Percentiles rank a stretch among this genome's conserved stretches.
Evolutionary conservation across 2,797 vertebrate species (phyloP).

Genomic region (Characodon lateralis): DNA sequence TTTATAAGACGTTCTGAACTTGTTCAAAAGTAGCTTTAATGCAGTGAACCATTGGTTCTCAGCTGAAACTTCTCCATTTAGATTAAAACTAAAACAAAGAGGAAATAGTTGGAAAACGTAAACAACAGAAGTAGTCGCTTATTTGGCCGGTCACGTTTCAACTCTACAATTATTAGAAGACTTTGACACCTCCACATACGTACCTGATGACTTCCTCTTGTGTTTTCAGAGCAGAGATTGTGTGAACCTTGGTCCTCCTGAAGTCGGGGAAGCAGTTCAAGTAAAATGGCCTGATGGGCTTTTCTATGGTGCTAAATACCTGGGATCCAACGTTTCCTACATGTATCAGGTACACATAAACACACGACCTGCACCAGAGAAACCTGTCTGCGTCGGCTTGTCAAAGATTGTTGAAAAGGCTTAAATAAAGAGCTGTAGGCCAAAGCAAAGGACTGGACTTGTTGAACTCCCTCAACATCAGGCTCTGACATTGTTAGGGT

Average conservation of each 20-base stretch:
- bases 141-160: background rate
- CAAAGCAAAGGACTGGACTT: conserved; percentile 28
- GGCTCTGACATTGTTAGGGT: conserved; percentile 23
- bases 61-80: background rate
- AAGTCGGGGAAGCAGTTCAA: conserved; percentile 91
- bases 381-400: background rate
- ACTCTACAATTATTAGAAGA: background rate
- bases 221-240: conserved; percentile 91
- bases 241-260: conserved; percentile 88
- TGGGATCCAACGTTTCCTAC: conserved; percentile 89
- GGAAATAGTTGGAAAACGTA: background rate
- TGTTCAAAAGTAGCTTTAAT: background rate
- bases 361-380: background rate
- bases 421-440: conserved; percentile 19
- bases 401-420: conserved; percentile 4
- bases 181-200: background rate
- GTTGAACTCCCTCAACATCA: conserved; percentile 37
- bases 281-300: conserved; percentile 98
- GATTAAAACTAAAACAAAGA: background rate
- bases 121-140: background rate
- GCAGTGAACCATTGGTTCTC: background rate
- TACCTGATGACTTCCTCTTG: conserved; percentile 11
- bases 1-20: background rate
- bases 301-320: conserved; percentile 93
- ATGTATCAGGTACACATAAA: conserved; percentile 90